Conservation (phyloP, 2,888 invertebrate genomes). For the Drosophila neotestacea region DNA sequence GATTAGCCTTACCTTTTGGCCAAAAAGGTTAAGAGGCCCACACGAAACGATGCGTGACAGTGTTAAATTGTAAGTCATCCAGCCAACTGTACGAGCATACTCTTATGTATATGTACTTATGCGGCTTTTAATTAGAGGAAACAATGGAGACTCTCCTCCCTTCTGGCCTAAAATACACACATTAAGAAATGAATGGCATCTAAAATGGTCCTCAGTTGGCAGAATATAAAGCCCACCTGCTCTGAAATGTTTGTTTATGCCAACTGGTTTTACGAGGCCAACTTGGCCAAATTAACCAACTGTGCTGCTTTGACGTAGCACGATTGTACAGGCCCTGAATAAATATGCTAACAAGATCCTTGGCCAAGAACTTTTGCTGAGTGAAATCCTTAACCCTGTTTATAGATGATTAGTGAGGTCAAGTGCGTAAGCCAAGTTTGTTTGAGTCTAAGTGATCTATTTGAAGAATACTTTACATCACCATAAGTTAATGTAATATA, state of each 20-base stretch:
- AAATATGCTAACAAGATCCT: constrained; percentile 51
- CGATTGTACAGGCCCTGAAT: constrained; percentile 22
- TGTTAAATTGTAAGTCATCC: constrained; percentile 68
- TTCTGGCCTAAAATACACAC: constrained; percentile 52
- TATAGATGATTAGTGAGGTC: constrained; percentile 40
- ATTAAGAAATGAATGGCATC: constrained; percentile 76
- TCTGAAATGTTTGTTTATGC: constrained; percentile 34
- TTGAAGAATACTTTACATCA: background rate
- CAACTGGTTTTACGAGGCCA: constrained; percentile 51
- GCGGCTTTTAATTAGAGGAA: constrained; percentile 76
- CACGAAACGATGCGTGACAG: constrained; percentile 78
- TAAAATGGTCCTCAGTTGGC: constrained; percentile 53
- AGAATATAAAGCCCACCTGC: constrained; percentile 37
- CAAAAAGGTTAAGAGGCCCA: constrained; percentile 53
- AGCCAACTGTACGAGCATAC: constrained; percentile 7
- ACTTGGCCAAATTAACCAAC: constrained; percentile 65
- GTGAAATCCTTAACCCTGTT: constrained; percentile 36
- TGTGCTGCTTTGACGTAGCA: background rate
- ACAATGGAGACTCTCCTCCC: constrained; percentile 51
- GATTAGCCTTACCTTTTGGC: constrained; percentile 71
- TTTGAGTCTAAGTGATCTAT: constrained; percentile 4
- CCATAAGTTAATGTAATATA: too few relatives aligned
- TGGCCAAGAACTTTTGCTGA: constrained; percentile 22
- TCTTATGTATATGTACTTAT: constrained; percentile 28
- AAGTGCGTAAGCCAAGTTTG: constrained; percentile 31